Evolutionary conservation across 2,797 vertebrate genomes (phyloP).

Genomic region (Tragelaphus oryx): DNA sequence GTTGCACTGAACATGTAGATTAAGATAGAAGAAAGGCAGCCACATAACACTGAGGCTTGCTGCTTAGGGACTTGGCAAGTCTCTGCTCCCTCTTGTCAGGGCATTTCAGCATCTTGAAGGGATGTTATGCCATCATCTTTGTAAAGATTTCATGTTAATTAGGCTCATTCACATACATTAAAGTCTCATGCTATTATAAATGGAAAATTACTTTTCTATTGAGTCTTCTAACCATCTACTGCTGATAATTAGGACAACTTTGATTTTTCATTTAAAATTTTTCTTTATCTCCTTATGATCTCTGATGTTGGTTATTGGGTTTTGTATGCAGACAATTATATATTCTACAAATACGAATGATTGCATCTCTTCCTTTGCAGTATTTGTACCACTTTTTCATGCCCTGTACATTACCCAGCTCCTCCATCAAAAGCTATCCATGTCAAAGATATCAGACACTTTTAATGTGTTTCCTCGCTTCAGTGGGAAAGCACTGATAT

Average conservation of each 20-base stretch:
- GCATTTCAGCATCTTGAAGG: no score
- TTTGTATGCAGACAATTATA: not conserved
- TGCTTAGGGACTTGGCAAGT: not conserved
- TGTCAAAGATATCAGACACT: not conserved
- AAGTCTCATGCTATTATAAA: not conserved
- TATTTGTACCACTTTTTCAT: not conserved
- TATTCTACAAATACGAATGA: not conserved
- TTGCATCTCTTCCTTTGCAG: not conserved
- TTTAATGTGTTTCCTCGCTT: not conserved
- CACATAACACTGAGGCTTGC: no score
- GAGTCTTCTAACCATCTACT: not conserved
- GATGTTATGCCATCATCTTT: not conserved
- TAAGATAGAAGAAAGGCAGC: no score
- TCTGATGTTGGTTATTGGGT: not conserved
- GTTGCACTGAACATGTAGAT: not conserved
- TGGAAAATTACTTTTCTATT: not conserved
- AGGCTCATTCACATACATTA: not conserved
- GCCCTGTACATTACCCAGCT: not conserved
- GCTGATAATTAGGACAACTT: not conserved
- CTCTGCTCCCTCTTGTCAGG: not conserved
- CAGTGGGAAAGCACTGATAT: not conserved
- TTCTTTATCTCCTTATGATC: not conserved
- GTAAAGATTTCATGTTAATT: not conserved
- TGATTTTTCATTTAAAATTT: not conserved
- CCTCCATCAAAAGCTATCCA: not conserved